Evolutionary conservation across 1,140 invertebrate species (phyloP), one percentile per base, ranked within the genome.

Genomic region (Himalopsyche phryganea): DNA sequence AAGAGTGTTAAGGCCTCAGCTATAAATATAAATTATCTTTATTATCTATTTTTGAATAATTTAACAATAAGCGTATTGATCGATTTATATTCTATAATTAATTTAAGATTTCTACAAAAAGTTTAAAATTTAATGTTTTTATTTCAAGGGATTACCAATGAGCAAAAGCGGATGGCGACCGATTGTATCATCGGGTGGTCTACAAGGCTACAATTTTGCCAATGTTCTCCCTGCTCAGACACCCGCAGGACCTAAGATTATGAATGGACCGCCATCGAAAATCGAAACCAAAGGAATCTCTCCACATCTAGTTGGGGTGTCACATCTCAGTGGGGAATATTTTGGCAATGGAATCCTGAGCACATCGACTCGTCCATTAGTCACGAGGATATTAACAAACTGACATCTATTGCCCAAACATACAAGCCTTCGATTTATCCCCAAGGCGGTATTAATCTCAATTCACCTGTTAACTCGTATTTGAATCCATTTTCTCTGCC

Each of bases 121-220:
- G n/a, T n/a, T n/a, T n/a, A n/a, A n/a, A n/a, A n/a, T n/a, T n/a
- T n/a, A n/a, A n/a, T n/a, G n/a, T n/a, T n/a, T n/a, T n/a, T 14
- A 17, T 6, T 72, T 76, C 51, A 70, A 76, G 75, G 67, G 68
- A 54, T 60, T 70, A 42, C 72, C 69, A 63, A 23, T 42, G 28
- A 61, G 73, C 28, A 78, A 77, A 68, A 68, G 74, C 47, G 76
- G 76, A 23, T 78, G 76, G 76, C 66, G 76, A 60, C 76, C 75
- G 18, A 75, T 78, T 1, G 60, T 77, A 10, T 70, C 74, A 1
- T 71, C 73, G 2, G 63, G 72, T 13, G 69, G 48, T 7, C 32
- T 56, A 11, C 10, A 20, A 13, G n/a, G 41, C n/a, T 60, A 64
- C 41, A 59, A 58, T 19, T 41, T 57, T 5, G 51, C 48, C 32